These are phyloP conservation scores for Sapayoa aenigma DNA, from an alignment of 2,113 vertebrate species.

Conservation along the genomic window DNA sequence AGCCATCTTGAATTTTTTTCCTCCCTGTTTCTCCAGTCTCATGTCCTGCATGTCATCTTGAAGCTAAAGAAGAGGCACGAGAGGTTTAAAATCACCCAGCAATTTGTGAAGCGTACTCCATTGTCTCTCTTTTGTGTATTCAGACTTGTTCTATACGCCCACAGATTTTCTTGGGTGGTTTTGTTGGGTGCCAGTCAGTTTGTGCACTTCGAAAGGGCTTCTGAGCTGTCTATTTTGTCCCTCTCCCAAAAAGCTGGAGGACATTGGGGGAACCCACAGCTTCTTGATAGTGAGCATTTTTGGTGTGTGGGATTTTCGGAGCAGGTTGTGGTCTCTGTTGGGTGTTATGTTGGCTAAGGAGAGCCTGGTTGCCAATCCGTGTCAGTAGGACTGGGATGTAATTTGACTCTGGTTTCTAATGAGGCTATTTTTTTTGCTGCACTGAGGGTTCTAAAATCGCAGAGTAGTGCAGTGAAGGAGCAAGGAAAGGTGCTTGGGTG, in stretches of 20 bases:
- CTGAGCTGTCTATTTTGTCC: neutral
- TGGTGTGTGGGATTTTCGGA: neutral
- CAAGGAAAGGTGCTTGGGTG: neutral
- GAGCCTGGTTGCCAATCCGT: neutral
- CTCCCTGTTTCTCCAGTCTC: neutral
- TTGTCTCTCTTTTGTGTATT: neutral
- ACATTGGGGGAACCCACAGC: neutral
- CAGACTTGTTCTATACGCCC: neutral
- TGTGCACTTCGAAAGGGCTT: rapidly evolving
- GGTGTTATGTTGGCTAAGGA: neutral
- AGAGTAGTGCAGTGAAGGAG: neutral
- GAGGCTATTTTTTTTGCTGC: neutral
- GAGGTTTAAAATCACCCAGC: neutral
- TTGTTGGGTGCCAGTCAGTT: neutral
- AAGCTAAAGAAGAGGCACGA: neutral
- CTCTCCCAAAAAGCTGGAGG: neutral
- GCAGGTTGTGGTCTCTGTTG: neutral
- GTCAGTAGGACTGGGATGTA: neutral
- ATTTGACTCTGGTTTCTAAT: neutral
- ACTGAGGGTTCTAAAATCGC: rapidly evolving
- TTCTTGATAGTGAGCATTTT: neutral
- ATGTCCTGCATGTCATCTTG: neutral
- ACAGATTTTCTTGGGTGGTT: neutral
- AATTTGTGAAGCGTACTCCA: rapidly evolving
- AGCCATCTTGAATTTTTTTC: slow-evolving; percentile 28